phyloP scores from a whole-genome alignment of 2,888 invertebrate species.

The Frankliniella intonsa region DNA sequence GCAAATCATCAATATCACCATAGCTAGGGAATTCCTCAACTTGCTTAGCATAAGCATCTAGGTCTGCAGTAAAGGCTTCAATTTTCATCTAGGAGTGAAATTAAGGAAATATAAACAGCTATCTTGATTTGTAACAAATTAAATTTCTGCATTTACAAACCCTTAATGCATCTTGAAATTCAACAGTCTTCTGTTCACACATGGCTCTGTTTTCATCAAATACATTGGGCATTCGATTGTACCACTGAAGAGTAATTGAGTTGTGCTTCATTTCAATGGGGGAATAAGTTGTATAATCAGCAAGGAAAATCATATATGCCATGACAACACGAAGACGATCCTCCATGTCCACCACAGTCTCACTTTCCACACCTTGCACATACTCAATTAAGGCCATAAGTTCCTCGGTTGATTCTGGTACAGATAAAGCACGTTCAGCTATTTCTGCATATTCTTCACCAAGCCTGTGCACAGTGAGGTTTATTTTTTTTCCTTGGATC shows the following conservation, averaged over 20 bases:
- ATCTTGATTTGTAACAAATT: background rate
- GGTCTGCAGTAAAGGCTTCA: slow-evolving; percentile 74
- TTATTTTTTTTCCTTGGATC: slow-evolving; percentile 65
- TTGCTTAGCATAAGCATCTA: slow-evolving; percentile 72
- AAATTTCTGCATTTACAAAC: slow-evolving; percentile 42
- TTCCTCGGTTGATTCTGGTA: slow-evolving; percentile 78
- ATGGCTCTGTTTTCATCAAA: slow-evolving; percentile 78
- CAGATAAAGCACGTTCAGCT: slow-evolving; percentile 68
- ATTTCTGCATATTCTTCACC: slow-evolving; percentile 80
- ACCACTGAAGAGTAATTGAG: slow-evolving; percentile 81
- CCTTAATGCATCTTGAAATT: slow-evolving; percentile 78
- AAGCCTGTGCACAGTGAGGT: slow-evolving; percentile 52
- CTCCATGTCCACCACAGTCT: slow-evolving; percentile 68
- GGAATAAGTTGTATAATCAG: slow-evolving; percentile 74
- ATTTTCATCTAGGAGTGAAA: slow-evolving; percentile 54
- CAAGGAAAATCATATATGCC: slow-evolving; percentile 73
- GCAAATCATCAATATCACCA: slow-evolving; percentile 78
- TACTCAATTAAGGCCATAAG: slow-evolving; percentile 78
- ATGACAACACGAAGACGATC: slow-evolving; percentile 61
- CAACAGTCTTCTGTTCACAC: slow-evolving; percentile 72
- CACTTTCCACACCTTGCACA: slow-evolving; percentile 67
- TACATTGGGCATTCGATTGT: slow-evolving; percentile 71
- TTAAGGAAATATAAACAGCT: slow-evolving; percentile 26
- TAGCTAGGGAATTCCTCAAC: slow-evolving; percentile 81
- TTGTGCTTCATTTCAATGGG: slow-evolving; percentile 85